Conservation (phyloP, 2,113 vertebrate genomes). For the Mustela nigripes region DNA sequence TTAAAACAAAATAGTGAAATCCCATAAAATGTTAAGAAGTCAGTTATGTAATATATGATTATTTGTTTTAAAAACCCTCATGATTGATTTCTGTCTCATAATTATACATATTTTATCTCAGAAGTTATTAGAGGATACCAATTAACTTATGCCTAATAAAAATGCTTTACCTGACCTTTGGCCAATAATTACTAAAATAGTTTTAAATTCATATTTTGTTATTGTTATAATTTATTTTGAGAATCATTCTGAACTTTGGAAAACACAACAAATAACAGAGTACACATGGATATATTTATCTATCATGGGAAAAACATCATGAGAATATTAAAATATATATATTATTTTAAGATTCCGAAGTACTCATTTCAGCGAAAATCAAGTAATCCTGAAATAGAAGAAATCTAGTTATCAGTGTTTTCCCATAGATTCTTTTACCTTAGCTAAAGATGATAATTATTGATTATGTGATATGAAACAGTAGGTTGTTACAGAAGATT, state of each 20-base stretch:
- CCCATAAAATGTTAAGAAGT: neutral
- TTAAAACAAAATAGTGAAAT: neutral
- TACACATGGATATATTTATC: neutral
- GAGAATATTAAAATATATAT: neutral
- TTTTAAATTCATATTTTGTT: neutral
- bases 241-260: neutral
- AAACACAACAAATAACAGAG: neutral
- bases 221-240: neutral
- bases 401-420: neutral
- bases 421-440: neutral
- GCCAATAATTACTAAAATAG: neutral
- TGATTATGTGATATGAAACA: neutral
- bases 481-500: neutral
- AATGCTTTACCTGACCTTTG: neutral
- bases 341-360: neutral
- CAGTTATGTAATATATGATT: neutral
- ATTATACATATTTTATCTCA: neutral
- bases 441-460: neutral
- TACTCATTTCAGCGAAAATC: constrained; percentile 11
- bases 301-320: neutral
- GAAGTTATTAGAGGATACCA: neutral
- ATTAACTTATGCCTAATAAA: neutral
- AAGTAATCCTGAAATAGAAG: neutral
- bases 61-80: neutral
- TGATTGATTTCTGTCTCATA: neutral